Conservation (phyloP, 2,888 invertebrate species). For the Drepana falcataria region DNA sequence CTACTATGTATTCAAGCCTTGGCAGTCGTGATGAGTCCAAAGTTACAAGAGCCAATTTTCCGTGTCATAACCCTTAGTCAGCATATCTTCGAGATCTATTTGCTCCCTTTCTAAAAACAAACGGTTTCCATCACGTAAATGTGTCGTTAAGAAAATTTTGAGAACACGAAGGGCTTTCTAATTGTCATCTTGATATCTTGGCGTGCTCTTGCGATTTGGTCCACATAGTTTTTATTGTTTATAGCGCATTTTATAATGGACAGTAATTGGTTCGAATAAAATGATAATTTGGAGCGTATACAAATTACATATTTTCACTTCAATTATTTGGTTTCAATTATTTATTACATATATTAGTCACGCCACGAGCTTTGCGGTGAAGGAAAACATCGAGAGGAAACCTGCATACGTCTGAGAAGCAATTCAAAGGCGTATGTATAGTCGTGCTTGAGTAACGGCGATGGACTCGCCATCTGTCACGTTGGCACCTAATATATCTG, state of each 20-base stretch:
- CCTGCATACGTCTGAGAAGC: too few species aligned
- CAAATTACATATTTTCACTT: too few species aligned
- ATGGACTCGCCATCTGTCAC: too few species aligned
- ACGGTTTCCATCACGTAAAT: slow-evolving; percentile 41
- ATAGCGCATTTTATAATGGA: background rate
- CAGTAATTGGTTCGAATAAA: background rate
- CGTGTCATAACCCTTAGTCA: background rate
- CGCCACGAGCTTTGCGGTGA: too few species aligned
- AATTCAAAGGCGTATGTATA: too few species aligned
- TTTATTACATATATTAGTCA: too few species aligned
- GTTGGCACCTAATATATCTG: too few species aligned
- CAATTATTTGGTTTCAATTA: too few species aligned
- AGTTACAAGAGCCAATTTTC: background rate
- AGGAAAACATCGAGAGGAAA: too few species aligned
- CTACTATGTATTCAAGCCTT: too few species aligned
- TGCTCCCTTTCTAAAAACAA: slow-evolving; percentile 28
- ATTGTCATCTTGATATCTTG: slow-evolving; percentile 26
- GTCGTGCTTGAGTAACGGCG: too few species aligned
- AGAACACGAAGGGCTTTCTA: slow-evolving; percentile 48
- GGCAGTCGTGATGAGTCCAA: background rate
- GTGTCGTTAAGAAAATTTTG: slow-evolving; percentile 36
- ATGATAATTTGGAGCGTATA: background rate
- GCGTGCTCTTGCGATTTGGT: slow-evolving; percentile 24
- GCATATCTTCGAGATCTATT: slow-evolving; percentile 10
- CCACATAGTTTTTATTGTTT: slow-evolving; percentile 23